A percentile compares a stretch with the other conserved stretches of the same genome.
Conservation (phyloP, 2,113 vertebrate species). For the Thalassoma bifasciatum region DNA sequence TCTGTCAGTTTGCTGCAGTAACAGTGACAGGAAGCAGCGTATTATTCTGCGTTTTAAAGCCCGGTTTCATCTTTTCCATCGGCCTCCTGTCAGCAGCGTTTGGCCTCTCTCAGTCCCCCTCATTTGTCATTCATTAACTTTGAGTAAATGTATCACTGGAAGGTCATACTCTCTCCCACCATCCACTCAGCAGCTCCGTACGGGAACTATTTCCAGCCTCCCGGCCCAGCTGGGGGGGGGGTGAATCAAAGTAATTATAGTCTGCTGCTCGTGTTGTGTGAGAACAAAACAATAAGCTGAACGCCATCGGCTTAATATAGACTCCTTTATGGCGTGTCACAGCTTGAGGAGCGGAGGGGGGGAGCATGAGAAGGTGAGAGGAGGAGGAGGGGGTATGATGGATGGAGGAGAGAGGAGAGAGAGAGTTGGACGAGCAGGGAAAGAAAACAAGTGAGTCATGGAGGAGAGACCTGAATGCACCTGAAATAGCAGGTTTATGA, state of each 20-base stretch:
- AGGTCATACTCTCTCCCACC: constrained; percentile 50
- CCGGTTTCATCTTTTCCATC: constrained; percentile 1
- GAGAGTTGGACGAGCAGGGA: constrained; percentile 11
- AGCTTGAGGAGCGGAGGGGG: constrained; percentile 26
- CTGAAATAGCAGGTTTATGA: constrained; percentile 10
- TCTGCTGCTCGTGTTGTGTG: constrained; percentile 54
- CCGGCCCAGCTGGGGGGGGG: constrained; percentile 29
- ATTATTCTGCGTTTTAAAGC: constrained; percentile 1
- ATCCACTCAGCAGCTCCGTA: constrained; percentile 29
- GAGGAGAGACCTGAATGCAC: background rate
- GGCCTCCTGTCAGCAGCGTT: background rate
- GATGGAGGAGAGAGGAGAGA: background rate
- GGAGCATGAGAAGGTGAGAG: constrained; percentile 1
- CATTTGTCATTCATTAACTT: constrained; percentile 48
- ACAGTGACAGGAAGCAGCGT: constrained; percentile 14
- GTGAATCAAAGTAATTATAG: constrained; percentile 60
- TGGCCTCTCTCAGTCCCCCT: background rate
- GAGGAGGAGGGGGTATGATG: background rate
- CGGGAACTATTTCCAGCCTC: constrained; percentile 51
- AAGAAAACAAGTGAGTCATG: background rate
- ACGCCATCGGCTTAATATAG: constrained; percentile 56
- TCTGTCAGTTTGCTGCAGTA: background rate
- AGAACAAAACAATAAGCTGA: constrained; percentile 63
- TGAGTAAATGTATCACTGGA: constrained; percentile 38
- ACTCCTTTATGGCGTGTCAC: constrained; percentile 38